Evolutionary conservation across 2,888 invertebrate species (phyloP), one percentile per base, ranked within the genome.

Genomic region (Chrysolina oricalcia): DNA sequence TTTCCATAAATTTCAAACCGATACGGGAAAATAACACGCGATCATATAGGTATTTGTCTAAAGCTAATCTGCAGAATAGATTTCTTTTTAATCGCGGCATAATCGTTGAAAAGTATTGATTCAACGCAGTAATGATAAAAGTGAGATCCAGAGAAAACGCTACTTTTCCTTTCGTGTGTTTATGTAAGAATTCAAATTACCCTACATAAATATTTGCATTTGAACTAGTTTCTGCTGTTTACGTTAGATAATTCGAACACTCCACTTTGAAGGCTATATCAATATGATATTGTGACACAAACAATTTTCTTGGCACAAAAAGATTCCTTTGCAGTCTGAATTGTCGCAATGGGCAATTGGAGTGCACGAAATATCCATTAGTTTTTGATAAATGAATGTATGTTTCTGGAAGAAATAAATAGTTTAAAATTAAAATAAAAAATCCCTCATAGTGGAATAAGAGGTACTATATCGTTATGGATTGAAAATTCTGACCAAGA

Each of bases 71-170:
- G 15, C 15, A 23, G 56, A 48, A 4, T 23, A 19, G 56, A 56
- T 56, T 56, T 56, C 56, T 56, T 23, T 56, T 13, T 56, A 56
- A 56, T 56, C 2, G 23, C 13, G 46, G 46, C 46, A 46, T 13
- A 5, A 56, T 10, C 13, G 19, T 13, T 23, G 56, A 15, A 23
- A 56, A 56, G 56, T 23, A 6, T 23, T 6, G 23, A 23, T 56
- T 19, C 56, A 23, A 23, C 21, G 56, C 56, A 23, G 56, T 21
- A 6, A 21, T 56, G 21, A 56, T 56, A 19, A 23, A 56, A 56
- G 56, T 56, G 56, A 56, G 56, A 56, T 21, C 23, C 56, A 23
- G 56, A 56, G 56, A 56, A 56, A 56, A 56, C 23, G 56, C 21
- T 21, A 56, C 56, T 56, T 56, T 56, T 56, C 13, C 56, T 56